A percentile compares a stretch with the other conserved stretches of the same genome.
Conservation (phyloP, 2,113 vertebrate genomes). For the Pungitius pungitius region DNA sequence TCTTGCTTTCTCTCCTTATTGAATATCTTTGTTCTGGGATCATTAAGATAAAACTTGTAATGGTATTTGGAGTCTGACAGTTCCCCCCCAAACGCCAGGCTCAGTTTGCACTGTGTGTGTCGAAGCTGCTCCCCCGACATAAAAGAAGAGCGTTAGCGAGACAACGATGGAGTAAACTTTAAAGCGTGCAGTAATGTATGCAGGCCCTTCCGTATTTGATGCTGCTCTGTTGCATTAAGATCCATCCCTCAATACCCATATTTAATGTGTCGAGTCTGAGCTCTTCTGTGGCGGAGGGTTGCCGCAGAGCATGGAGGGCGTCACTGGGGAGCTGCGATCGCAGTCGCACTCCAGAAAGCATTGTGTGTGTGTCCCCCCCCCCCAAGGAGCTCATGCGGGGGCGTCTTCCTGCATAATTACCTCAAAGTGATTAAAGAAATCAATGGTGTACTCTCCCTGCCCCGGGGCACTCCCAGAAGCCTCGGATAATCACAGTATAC, state of each 20-base stretch:
- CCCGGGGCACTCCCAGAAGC: constrained; percentile 45
- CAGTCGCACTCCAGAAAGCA: constrained; percentile 61
- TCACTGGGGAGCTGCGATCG: constrained; percentile 67
- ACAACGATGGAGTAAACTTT: constrained; percentile 48
- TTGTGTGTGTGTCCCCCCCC: constrained; percentile 42
- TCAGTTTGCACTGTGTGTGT: constrained; percentile 18
- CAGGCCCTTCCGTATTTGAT: constrained; percentile 39
- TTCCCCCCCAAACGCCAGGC: constrained; percentile 24
- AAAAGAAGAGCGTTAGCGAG: constrained; percentile 34
- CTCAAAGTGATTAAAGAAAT: constrained; percentile 74
- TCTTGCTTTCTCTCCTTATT: constrained; percentile 33
- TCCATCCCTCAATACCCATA: constrained; percentile 57
- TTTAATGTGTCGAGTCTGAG: constrained; percentile 56
- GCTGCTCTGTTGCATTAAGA: constrained; percentile 55
- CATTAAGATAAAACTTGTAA: constrained; percentile 47
- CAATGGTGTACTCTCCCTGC: constrained; percentile 63
- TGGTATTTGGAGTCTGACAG: constrained; percentile 45
- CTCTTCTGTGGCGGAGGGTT: constrained; percentile 44
- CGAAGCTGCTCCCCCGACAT: constrained; percentile 27
- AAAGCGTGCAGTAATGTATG: constrained; percentile 57
- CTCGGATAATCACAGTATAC: constrained; percentile 59
- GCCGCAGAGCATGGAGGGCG: constrained; percentile 43
- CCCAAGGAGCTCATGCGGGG: constrained; percentile 67
- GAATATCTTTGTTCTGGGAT: constrained; percentile 21
- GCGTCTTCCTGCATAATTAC: constrained; percentile 76